Evolutionary conservation across 1,140 invertebrate genomes (phyloP).

Genomic region (Habropoda laboriosa): DNA sequence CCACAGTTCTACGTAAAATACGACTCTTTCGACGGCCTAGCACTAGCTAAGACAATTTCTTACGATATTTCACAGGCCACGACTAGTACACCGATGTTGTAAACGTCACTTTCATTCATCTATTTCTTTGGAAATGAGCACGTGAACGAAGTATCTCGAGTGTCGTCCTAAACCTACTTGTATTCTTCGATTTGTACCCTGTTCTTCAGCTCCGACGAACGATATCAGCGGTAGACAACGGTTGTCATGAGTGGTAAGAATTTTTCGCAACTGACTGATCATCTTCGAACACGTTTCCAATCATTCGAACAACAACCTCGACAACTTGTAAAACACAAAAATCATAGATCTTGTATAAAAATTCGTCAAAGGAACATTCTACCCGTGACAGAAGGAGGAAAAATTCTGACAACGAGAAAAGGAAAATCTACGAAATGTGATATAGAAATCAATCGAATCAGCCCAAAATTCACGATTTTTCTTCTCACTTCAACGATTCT

Average conservation of each 20-base stretch:
- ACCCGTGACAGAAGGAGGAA: neutral
- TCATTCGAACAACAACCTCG: neutral
- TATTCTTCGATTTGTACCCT: constrained; percentile 41
- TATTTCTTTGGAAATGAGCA: too few relatives aligned
- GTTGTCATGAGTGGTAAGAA: neutral
- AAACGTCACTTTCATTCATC: neutral
- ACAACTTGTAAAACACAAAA: neutral
- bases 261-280: constrained; percentile 3
- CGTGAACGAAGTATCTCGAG: neutral
- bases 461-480: neutral
- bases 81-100: neutral
- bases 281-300: neutral
- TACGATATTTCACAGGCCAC: neutral
- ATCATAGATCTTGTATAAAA: neutral
- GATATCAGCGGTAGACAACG: too few relatives aligned
- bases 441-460: neutral
- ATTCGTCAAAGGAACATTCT: neutral
- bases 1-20: constrained; percentile 27
- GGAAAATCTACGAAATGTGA: too few relatives aligned
- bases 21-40: constrained; percentile 15
- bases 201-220: neutral
- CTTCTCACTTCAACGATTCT: neutral
- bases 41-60: constrained; percentile 3
- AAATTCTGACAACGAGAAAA: too few relatives aligned
- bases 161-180: constrained; percentile 12